These are phyloP conservation scores for Fulmarus glacialis DNA, from an alignment of 2,113 vertebrate genomes.

Conservation along the genomic window DNA sequence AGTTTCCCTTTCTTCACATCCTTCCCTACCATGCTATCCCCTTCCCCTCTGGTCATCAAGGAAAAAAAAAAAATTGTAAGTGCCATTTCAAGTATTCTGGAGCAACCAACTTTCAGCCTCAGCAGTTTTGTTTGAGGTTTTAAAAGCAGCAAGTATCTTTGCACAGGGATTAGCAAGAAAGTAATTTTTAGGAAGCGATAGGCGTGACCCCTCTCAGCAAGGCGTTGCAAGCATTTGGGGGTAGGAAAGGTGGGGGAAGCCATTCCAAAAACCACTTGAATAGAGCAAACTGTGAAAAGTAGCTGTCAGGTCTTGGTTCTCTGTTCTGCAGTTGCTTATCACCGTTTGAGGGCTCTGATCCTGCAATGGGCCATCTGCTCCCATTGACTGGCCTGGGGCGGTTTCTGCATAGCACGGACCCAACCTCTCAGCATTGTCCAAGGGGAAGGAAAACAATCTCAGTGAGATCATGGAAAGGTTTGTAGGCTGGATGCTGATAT, in stretches of 20 bases:
- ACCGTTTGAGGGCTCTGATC: not conserved
- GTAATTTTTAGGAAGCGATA: not conserved
- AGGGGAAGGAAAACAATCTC: not conserved
- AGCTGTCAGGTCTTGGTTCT: not conserved
- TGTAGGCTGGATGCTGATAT: not conserved
- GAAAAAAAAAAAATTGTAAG: not conserved
- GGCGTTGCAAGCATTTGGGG: not conserved
- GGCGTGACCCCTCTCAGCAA: not conserved
- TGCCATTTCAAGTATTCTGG: constrained; percentile 1
- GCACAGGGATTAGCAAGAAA: not conserved
- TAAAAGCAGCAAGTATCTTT: not conserved
- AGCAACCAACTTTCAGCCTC: not conserved
- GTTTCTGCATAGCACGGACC: not conserved
- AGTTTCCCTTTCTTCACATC: not conserved
- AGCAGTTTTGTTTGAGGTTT: not conserved
- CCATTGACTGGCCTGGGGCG: not conserved
- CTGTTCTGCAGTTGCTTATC: not conserved
- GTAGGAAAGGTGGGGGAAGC: not conserved
- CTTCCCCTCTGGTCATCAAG: not conserved
- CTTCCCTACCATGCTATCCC: not conserved
- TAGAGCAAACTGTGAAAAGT: not conserved
- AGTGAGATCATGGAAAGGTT: not conserved
- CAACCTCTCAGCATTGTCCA: not conserved
- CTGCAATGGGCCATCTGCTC: not conserved
- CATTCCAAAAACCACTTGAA: not conserved